These are phyloP conservation scores for Stegodyphus mimosarum DNA, from an alignment of 1,140 invertebrate species.

Conservation along the genomic window DNA sequence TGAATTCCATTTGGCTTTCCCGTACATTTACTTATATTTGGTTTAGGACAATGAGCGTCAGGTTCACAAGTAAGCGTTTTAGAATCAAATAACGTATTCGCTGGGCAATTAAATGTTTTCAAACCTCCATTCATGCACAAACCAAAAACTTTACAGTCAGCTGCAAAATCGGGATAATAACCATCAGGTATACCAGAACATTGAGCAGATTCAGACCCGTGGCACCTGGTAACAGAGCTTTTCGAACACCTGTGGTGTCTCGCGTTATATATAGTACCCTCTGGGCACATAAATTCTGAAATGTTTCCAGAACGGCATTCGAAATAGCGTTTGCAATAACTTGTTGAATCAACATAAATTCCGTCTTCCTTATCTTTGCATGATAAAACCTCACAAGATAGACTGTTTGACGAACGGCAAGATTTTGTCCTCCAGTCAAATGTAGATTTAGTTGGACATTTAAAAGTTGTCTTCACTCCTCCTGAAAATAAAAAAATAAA, in stretches of 20 bases:
- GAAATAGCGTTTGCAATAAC: conserved; percentile 41
- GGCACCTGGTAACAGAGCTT: conserved; percentile 7
- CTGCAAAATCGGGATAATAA: conserved; percentile 66
- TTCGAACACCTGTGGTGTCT: conserved; percentile 36
- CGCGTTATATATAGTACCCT: conserved; percentile 54
- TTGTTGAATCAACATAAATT: conserved; percentile 22
- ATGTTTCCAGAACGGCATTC: conserved; percentile 69
- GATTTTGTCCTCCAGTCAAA: conserved; percentile 54
- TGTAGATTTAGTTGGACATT: conserved; percentile 25
- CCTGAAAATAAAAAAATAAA: conserved; percentile 35
- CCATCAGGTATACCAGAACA: conserved; percentile 71
- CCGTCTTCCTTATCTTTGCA: conserved; percentile 52
- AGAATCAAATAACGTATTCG: conserved; percentile 57
- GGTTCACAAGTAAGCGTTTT: conserved; percentile 40
- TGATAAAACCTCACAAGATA: conserved; percentile 3
- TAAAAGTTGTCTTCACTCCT: conserved; percentile 13
- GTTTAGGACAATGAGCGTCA: not conserved
- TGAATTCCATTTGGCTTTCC: conserved; percentile 64
- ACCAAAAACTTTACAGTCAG: conserved; percentile 51
- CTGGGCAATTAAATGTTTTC: conserved; percentile 60
- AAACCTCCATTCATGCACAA: conserved; percentile 43
- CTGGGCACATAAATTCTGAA: conserved; percentile 72
- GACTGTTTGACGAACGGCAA: not conserved
- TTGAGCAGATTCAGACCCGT: conserved; percentile 4
- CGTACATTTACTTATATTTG: conserved; percentile 33